Evolutionary conservation across 2,888 invertebrate species (phyloP).

Genomic region (Bhutanitis thaidina): DNA sequence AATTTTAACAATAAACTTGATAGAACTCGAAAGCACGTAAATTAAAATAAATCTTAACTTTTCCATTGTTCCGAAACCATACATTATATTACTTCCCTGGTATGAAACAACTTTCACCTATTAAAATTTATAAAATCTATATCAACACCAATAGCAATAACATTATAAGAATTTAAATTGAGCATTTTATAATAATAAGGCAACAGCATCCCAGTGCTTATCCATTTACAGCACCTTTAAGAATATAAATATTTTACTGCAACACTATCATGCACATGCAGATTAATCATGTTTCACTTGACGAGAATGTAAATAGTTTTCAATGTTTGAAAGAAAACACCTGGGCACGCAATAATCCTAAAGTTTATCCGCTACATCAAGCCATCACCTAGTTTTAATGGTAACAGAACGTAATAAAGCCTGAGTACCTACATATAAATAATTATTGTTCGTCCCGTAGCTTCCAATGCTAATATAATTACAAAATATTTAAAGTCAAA

Average conservation of each 20-base stretch:
- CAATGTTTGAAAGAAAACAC: neutral
- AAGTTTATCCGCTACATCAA: neutral
- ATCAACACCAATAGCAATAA: conserved; percentile 50
- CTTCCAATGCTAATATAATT: neutral
- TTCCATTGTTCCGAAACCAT: conserved; percentile 19
- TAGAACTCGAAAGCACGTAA: conserved; percentile 63
- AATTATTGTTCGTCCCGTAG: neutral
- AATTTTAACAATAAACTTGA: conserved; percentile 71
- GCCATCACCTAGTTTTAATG: conserved; percentile 28
- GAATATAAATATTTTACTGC: neutral
- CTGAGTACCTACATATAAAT: neutral
- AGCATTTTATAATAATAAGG: conserved; percentile 48
- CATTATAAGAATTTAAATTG: conserved; percentile 56
- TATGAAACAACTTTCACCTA: conserved; percentile 54
- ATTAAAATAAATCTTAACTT: conserved; percentile 30
- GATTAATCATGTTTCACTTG: neutral
- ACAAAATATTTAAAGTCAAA: too few species aligned
- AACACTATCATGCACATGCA: conserved; percentile 1
- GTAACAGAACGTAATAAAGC: conserved; percentile 25
- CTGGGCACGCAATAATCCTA: neutral
- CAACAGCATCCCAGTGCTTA: neutral
- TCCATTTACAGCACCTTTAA: neutral
- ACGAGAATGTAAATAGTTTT: neutral
- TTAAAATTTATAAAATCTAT: conserved; percentile 32
- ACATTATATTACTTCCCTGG: conserved; percentile 28